Evolutionary conservation across 2,888 invertebrate genomes (phyloP), one percentile per base, ranked within the genome.

Genomic region (Herminia tarsipennalis): DNA sequence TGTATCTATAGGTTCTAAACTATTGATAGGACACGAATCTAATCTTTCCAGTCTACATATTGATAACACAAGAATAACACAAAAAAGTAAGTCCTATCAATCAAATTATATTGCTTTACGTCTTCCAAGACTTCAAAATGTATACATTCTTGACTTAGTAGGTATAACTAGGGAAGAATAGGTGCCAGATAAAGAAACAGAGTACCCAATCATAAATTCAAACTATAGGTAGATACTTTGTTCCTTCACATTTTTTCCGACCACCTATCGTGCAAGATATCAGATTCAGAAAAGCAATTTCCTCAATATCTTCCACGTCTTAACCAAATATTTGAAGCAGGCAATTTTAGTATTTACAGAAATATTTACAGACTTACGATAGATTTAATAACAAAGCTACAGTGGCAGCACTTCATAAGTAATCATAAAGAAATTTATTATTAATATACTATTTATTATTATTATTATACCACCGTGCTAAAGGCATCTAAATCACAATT

Each of bases 401-500:
- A 80, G 81, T 83, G 84, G 82, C 81, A 76, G 80, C 75, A 66
- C 70, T 73, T 72, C 53, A n/a, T n/a, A n/a, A n/a, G 43, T 61
- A 61, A 57, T 55, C 27, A 49, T 58, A 52, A 57, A 64, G 56
- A 63, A 62, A 52, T 21, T 5, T 55, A 61, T 49, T 49, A 34
- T 43, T 41, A 60, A 44, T 38, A 28, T 20, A 40, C 64, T 68
- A 68, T 53, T 13, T 24, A 30, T n/a, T 22, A n/a, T 12, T 33
- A 38, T 24, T 6, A 52, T 46, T n/a, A 70, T 67, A 78, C 80
- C 78, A 80, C 78, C 75, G 76, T 61, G 75, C 81, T 82, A 81
- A 88, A 89, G 88, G 88, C 89, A 86, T 88, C 81, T 86, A 86
- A 82, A 86, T 89, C 88, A 89, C 86, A 83, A 80, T 78, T 70